Evolutionary conservation across 2,797 vertebrate genomes (phyloP), one percentile per base, ranked within the genome.

Genomic region (Pygocentrus nattereri): DNA sequence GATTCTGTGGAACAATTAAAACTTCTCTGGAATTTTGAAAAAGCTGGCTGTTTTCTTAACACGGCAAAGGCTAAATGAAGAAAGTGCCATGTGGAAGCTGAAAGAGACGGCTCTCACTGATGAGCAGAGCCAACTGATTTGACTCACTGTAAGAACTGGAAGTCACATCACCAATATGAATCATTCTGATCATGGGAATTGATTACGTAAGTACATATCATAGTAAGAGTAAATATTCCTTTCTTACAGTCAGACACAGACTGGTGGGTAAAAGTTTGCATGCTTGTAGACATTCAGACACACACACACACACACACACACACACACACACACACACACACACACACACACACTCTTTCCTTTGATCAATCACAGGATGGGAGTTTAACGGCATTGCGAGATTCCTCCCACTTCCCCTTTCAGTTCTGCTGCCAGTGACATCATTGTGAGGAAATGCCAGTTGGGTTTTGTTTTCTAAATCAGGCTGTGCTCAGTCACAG

Each of bases 391-490:
- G 68, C 62, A 74, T 78, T 78, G 75, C 62, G 21, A 74, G 79
- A 84, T 78, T 84, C 64, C 70, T 74, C 62, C 71, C 82, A 78
- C 78, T 84, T 84, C 82, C 77, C 64, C 70, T 84, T 81, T 81
- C 70, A 78, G 79, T 69, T 74, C 76, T 74, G 68, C 64, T 81
- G 79, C 62, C 62, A 78, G 67, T 83, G 79, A 81, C 70, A 81
- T 81, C 70, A 74, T 50, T 21, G 4, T 50, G 59, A 73, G 67
- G 78, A 77, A 81, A 80, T 49, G 47, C 44, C 54, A 71, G 34
- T 41, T 64, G 59, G 80, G 61, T 74, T 80, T 78, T 77, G 74
- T 69, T 84, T 84, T 67, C 64, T 50, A 49, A 74, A 64, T 61
- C 27, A 65, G 58, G 34, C 65, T 65, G 47, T 47, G 13, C 59